These are phyloP conservation scores for Phylloscopus trochilus DNA, from an alignment of 2,113 vertebrate species.

Conservation along the genomic window DNA sequence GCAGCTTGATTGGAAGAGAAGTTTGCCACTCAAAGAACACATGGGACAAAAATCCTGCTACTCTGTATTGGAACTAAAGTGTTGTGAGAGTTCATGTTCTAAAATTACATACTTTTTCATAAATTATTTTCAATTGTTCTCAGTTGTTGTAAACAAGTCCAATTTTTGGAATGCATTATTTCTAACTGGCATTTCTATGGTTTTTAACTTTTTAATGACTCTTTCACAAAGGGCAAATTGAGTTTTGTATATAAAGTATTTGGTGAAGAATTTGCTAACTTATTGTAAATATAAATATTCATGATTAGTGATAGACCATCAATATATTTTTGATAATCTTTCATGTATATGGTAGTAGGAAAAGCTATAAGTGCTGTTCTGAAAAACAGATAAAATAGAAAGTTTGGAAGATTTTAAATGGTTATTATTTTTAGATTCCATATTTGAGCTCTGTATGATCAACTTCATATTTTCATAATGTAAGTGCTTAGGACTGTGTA, in stretches of 20 bases:
- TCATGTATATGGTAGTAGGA: constrained; percentile 70
- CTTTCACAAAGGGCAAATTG: constrained; percentile 72
- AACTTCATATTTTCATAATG: constrained; percentile 54
- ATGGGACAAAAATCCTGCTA: constrained; percentile 48
- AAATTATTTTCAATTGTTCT: constrained; percentile 72
- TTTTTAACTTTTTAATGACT: constrained; percentile 81
- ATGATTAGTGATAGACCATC: constrained; percentile 78
- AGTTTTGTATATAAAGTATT: constrained; percentile 83
- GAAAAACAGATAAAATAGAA: constrained; percentile 43
- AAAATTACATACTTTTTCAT: constrained; percentile 58
- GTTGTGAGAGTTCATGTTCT: constrained; percentile 38
- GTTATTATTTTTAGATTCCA: constrained; percentile 68
- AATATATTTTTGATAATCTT: constrained; percentile 85
- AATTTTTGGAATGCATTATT: constrained; percentile 71
- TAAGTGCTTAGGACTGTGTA: constrained; percentile 55
- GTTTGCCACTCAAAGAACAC: constrained; percentile 34
- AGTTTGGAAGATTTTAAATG: constrained; percentile 60
- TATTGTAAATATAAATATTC: constrained; percentile 78
- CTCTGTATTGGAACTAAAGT: constrained; percentile 52
- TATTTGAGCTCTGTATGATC: constrained; percentile 61
- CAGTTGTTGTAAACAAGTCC: constrained; percentile 68
- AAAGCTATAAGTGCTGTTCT: constrained; percentile 51
- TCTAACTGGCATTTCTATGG: constrained; percentile 77
- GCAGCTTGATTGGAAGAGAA: constrained; percentile 32
- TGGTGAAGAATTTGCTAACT: constrained; percentile 75